A percentile compares a stretch with the other conserved stretches of the same genome.
These are phyloP conservation scores for Ursus arctos DNA, from an alignment of 2,113 vertebrate species.

Conservation along the genomic window DNA sequence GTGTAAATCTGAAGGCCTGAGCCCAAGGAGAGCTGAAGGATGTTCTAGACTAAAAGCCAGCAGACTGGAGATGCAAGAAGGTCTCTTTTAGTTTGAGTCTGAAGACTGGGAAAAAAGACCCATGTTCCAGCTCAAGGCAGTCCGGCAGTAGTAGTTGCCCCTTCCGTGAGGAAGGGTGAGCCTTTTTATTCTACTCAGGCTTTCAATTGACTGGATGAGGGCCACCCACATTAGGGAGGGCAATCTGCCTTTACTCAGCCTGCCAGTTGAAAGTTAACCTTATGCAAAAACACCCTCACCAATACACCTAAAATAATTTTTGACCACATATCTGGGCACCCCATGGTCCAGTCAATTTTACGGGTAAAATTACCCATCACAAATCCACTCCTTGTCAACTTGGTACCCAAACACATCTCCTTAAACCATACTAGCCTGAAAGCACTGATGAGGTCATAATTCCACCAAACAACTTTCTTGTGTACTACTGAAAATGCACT, in stretches of 20 bases:
- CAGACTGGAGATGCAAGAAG: not conserved
- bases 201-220: not conserved
- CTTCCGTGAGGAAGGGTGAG: not conserved
- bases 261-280: not conserved
- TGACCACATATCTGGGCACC: not conserved
- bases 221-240: not conserved
- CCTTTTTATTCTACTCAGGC: not conserved
- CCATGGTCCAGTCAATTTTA: not conserved
- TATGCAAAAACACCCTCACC: not conserved
- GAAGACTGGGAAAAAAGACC: not conserved
- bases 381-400: not conserved
- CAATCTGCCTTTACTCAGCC: not conserved
- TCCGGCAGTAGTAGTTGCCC: not conserved
- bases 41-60: not conserved
- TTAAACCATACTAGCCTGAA: not conserved
- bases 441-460: not conserved
- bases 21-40: not conserved
- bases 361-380: not conserved
- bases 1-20: not conserved
- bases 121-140: not conserved
- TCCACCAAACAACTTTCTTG: not conserved
- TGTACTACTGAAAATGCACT: not conserved
- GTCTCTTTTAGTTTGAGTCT: not conserved
- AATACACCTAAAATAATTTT: not conserved
- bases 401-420: not conserved